Percentiles rank a stretch among this genome's conserved stretches.
Evolutionary conservation across 2,888 invertebrate species (phyloP).

Genomic region (Melinaea menophilus): DNA sequence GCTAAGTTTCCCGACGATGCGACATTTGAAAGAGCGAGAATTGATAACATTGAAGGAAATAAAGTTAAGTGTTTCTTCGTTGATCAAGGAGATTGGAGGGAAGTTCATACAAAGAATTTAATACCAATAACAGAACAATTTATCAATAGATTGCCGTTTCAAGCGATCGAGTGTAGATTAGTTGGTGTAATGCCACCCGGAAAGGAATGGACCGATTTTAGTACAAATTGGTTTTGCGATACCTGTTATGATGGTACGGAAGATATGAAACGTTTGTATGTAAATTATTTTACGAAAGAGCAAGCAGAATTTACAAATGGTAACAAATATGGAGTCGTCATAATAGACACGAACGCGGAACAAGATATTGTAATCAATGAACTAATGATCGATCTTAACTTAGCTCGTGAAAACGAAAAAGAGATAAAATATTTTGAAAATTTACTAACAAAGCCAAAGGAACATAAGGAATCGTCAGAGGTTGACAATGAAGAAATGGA

Average conservation of each 20-base stretch:
- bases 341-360: conserved; percentile 66
- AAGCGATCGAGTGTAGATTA: conserved; percentile 81
- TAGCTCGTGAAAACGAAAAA: conserved; percentile 52
- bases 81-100: conserved; percentile 79
- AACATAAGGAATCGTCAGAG: conserved; percentile 13
- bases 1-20: conserved; percentile 68
- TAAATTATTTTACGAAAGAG: conserved; percentile 62
- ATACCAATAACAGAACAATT: conserved; percentile 69
- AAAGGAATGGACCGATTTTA: conserved; percentile 72
- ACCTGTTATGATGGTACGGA: conserved; percentile 57
- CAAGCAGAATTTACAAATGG: conserved; percentile 55
- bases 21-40: conserved; percentile 65
- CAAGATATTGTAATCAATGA: conserved; percentile 68
- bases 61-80: conserved; percentile 78
- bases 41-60: conserved; percentile 52
- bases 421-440: conserved; percentile 49
- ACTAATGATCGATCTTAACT: conserved; percentile 68
- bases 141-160: conserved; percentile 77
- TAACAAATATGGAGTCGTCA: conserved; percentile 67
- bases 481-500: conserved; percentile 34
- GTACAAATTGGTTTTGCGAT: conserved; percentile 72
- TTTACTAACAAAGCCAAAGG: conserved; percentile 11
- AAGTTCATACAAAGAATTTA: conserved; percentile 59
- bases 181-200: conserved; percentile 70
- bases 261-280: conserved; percentile 62